Evolutionary conservation across 2,797 vertebrate species (phyloP), one percentile per base, ranked within the genome.

Genomic region (Chanos chanos): DNA sequence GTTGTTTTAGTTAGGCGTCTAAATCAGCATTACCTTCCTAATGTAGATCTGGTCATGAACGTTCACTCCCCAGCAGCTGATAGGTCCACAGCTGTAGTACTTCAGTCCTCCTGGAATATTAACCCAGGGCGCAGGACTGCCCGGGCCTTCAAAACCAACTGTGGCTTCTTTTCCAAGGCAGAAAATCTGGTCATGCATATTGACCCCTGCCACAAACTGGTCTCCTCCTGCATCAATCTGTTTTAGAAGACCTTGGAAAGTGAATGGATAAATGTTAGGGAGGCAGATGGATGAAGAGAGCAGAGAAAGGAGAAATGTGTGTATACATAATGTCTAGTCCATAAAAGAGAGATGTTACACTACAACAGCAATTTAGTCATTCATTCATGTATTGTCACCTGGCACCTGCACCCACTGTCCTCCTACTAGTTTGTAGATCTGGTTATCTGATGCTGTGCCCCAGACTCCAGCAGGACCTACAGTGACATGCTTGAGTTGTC

Each of bases 151-250:
- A 22, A 1, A 70, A 7, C 0, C 0, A 1, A 6, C 5, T 1
- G 71, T 53, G 0, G 0, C 1, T 3, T 1, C 5, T 8, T 31
- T 58, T 7, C 2, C 31, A 33, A 80, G 39, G 28, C 80, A 83
- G 59, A 12, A 16, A 3, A 18, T 3, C 0, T 0, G 0, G 8
- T 9, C 0, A 2, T 0, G 1, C 4, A 0, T 0, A 0, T 41
- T 27, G 7, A 49, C 33, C 16, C 79, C 83, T 3, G 51, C 66
- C 31, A 72, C 0, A 0, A 64, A 58, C 6, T 51, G 34, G 5
- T 47, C 1, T 36, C 81, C 78, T 22, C 83, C 80, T 4, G 79
- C 79, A 58, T 81, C 78, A 49, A 77, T 27, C 31, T 76, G 75
- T 2, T 4, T 15, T 50, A 83, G 4, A 4, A 1, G 0, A 25